Evolutionary conservation across 2,797 vertebrate genomes (phyloP).

Genomic region (Sebastes jordani): DNA sequence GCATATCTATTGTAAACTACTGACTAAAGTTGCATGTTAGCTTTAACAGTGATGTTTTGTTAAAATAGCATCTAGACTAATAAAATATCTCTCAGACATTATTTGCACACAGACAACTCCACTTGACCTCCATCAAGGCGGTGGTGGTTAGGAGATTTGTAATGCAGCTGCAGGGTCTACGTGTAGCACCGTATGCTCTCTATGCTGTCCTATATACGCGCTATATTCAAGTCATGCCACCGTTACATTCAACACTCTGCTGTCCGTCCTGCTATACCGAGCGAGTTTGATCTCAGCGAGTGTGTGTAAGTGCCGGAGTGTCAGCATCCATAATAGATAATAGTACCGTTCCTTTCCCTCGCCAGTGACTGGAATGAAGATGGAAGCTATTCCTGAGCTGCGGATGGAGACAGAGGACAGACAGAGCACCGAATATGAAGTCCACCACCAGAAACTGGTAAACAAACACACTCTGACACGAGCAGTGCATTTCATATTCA

Average conservation of each 20-base stretch:
- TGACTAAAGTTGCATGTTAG: not conserved
- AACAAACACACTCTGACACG: not conserved
- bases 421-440: slow-evolving; percentile 92
- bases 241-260: not conserved
- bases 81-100: not conserved
- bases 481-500: not conserved
- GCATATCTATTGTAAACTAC: not conserved
- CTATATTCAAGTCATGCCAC: not conserved
- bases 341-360: slow-evolving; percentile 11
- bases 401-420: slow-evolving; percentile 92
- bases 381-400: slow-evolving; percentile 91
- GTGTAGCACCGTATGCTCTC: not conserved
- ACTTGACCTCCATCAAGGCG: slow-evolving; percentile 36
- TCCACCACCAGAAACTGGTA: slow-evolving; percentile 98
- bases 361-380: slow-evolving; percentile 92
- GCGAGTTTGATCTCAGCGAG: slow-evolving; percentile 2
- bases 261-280: slow-evolving; percentile 1
- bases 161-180: not conserved
- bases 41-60: not conserved
- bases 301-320: slow-evolving; percentile 7
- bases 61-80: not conserved
- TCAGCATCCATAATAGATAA: slow-evolving; percentile 53
- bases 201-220: not conserved
- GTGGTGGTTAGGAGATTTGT: not conserved
- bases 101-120: slow-evolving; percentile 16